Evolutionary conservation across 2,797 vertebrate species (phyloP).

Genomic region (Pogonophryne albipinna): DNA sequence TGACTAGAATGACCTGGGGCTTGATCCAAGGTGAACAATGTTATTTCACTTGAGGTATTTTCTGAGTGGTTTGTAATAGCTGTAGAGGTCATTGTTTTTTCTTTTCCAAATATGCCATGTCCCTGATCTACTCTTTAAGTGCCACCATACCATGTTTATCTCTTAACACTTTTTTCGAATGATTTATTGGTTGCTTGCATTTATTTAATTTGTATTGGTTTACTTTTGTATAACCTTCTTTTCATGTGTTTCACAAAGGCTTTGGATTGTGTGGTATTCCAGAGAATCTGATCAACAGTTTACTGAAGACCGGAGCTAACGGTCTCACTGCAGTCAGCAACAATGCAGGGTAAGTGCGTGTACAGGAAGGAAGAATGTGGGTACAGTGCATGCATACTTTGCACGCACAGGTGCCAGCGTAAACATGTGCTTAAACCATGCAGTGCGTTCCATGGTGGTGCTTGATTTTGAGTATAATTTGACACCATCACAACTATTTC

Average conservation of each 20-base stretch:
- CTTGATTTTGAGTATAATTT: slow-evolving; percentile 6
- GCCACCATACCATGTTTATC: not conserved
- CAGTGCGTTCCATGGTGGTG: not conserved
- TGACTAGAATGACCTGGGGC: not conserved
- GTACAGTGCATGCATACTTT: not conserved
- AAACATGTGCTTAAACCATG: not conserved
- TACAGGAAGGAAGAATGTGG: not conserved
- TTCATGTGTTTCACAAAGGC: slow-evolving; percentile 77
- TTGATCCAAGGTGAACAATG: slow-evolving; percentile 6
- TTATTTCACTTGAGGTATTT: slow-evolving; percentile 2
- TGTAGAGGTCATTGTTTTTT: not conserved
- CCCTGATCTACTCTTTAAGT: not conserved
- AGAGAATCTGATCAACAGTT: slow-evolving; percentile 95
- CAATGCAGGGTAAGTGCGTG: slow-evolving; percentile 92
- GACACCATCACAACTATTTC: not conserved
- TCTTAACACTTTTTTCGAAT: not conserved
- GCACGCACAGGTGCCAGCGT: not conserved
- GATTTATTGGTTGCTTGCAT: not conserved
- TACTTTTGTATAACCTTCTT: not conserved
- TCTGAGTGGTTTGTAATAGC: slow-evolving; percentile 1
- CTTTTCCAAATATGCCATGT: not conserved
- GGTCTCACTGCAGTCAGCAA: slow-evolving; percentile 96
- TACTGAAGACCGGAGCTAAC: slow-evolving; percentile 93
- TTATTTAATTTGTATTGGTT: not conserved
- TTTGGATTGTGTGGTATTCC: slow-evolving; percentile 98